Base-by-base conservation (phyloP, 2,888 invertebrate genomes). In the Heliconius ethilla region DNA sequence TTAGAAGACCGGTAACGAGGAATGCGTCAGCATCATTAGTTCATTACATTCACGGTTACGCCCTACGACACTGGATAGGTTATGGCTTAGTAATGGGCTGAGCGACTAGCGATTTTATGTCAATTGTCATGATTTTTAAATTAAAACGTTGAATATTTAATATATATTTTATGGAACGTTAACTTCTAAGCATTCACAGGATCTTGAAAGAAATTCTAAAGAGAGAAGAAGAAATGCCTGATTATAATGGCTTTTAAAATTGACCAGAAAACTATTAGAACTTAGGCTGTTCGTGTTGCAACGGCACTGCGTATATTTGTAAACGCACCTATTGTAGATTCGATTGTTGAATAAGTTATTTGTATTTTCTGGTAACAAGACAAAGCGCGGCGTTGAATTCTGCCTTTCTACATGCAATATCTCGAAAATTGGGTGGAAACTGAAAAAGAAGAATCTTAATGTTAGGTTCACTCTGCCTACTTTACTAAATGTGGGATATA, bases 1-100 rank as follows among this genome's bases (percentile, higher is more conserved):
- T 80, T 77, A 78, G 80, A 62, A 70, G 76, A 76, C 75, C 79
- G 76, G 88, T 88, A 88, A 89, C 88, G 90, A 88, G 82, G 85
- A 86, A 86, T 89, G 89, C 89, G 91, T 92, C 91, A 91, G 91
- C 90, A 86, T 90, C 90, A 90, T 92, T 92, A 91, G 89, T 90
- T 90, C 89, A 90, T 92, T 91, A 90, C 86, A 86, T 85, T 82
- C 85, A 85, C 84, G 87, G 90, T 88, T 88, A 88, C 91, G 89
- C 91, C 88, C 87, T 84, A 83, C 85, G 86, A 82, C 81, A 83
- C 78, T 80, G 67, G 65, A 51, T 79, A 75, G 70, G 73, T 77
- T 78, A 82, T 40, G 33, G 37, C 25, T 66, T 45, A 65, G 67
- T 81, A 29, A 75, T 51, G 73, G 66, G 74, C 70, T 72, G 55